Evolutionary conservation across 2,888 invertebrate species (phyloP), one percentile per base, ranked within the genome.

Genomic region (Periphyllus acericola): DNA sequence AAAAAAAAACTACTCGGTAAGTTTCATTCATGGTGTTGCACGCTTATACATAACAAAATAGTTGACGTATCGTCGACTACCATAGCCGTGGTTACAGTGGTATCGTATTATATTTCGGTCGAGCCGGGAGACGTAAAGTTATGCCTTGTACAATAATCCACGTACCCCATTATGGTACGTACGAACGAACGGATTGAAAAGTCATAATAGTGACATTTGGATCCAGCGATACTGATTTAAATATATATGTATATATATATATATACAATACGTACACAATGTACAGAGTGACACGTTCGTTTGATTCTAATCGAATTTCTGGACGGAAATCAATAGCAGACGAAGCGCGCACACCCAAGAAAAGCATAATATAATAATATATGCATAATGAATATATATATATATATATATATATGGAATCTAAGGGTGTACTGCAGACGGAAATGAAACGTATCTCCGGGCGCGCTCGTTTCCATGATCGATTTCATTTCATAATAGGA

Each of bases 1-100:
- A 29, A 25, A 60, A 40, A 82, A 60, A 29, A 36, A 32, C 60
- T 6, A 75, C 83, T 75, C 83, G 29, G 84, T 66, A 40, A 75
- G 75, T 76, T 84, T 66, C 84, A 46, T 84, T 84, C 84, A 46
- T 60, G 60, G 21, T 21, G 74, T 5, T 29, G 74, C 34, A 25
- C 82, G 52, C 34, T 71, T n/a, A 25, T n/a, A n/a, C n/a, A n/a
- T 14, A 46, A 46, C 75, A 72, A 83, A 74, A 66, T 11, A 40
- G 36, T 40, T 29, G 75, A 83, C 74, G 74, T 75, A 2, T 21
- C 55, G 36, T 74, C 83, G 83, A 72, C 55, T 72, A 52, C 72
- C 55, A 36, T 5, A 25, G 36, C 11, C 25, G 29, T 29, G 36
- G 74, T 32, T 36, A 36, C 19, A 46, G 40, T 40, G 74, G 14